These are phyloP conservation scores for Tapirus terrestris DNA, from an alignment of 2,113 vertebrate species.

Conservation along the genomic window DNA sequence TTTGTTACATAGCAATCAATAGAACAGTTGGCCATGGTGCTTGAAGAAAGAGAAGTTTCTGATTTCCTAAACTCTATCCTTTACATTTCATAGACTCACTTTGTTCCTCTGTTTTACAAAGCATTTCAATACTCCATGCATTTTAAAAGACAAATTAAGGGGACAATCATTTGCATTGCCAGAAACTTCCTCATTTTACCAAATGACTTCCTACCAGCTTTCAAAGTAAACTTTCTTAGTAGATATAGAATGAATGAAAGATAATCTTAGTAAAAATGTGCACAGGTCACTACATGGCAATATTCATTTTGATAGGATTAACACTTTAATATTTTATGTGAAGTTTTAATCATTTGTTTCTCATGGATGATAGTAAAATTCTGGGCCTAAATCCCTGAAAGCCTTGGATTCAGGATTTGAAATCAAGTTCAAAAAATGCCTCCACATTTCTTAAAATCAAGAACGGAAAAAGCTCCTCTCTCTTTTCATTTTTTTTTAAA, in stretches of 20 bases:
- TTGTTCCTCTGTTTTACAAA: background rate
- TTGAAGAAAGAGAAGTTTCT: background rate
- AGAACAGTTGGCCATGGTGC: background rate
- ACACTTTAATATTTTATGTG: background rate
- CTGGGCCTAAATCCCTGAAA: background rate
- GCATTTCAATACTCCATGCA: background rate
- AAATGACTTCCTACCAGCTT: background rate
- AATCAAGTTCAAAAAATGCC: background rate
- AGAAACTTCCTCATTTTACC: background rate
- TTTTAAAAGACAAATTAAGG: background rate
- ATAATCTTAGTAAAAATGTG: background rate
- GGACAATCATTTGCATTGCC: background rate
- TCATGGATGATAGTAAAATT: background rate
- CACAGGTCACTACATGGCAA: background rate
- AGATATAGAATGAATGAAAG: background rate
- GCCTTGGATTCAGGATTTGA: background rate
- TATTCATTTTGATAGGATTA: background rate
- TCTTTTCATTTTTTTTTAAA: background rate
- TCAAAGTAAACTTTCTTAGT: background rate
- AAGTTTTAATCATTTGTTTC: background rate
- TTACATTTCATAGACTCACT: background rate
- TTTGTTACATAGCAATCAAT: background rate
- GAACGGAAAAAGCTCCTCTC: background rate
- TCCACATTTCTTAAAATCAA: background rate
- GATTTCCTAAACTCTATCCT: background rate